phyloP scores from a whole-genome alignment of 1,140 invertebrate species.

The Tribolium castaneum region DNA sequence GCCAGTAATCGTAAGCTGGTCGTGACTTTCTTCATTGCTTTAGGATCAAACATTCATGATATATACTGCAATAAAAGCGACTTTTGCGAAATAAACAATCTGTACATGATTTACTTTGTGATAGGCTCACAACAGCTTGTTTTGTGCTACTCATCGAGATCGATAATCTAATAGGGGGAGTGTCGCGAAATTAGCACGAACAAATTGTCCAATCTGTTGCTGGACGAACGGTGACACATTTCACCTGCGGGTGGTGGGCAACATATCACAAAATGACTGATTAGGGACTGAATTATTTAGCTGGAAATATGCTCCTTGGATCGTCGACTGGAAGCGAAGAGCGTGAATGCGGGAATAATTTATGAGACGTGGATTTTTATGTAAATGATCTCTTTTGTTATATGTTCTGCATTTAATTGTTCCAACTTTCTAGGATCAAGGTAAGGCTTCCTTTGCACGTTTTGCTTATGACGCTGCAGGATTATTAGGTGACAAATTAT shows the following conservation, averaged over 20 bases:
- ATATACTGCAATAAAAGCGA: conserved; percentile 27
- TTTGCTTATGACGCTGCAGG: neutral
- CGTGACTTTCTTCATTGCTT: conserved; percentile 31
- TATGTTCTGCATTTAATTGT: conserved; percentile 20
- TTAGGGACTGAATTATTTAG: conserved; percentile 21
- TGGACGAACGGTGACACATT: neutral
- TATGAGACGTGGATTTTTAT: conserved; percentile 26
- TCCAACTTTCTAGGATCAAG: conserved; percentile 19
- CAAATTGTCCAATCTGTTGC: neutral
- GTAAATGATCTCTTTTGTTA: conserved; percentile 22
- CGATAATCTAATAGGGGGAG: neutral
- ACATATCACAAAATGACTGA: conserved; percentile 24
- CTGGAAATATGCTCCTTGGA: conserved; percentile 20
- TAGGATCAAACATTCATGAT: conserved; percentile 31
- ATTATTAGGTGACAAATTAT: neutral
- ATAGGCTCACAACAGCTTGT: neutral
- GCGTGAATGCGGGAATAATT: conserved; percentile 29
- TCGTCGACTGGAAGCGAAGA: conserved; percentile 20
- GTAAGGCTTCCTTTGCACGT: neutral
- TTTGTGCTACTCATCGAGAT: neutral
- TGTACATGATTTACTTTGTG: conserved; percentile 9
- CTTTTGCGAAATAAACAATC: conserved; percentile 9
- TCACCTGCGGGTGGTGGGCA: neutral
- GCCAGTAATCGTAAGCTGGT: conserved; percentile 34
- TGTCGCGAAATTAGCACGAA: neutral